phyloP scores from a whole-genome alignment of 2,888 invertebrate species.

The Rhingia rostrata region DNA sequence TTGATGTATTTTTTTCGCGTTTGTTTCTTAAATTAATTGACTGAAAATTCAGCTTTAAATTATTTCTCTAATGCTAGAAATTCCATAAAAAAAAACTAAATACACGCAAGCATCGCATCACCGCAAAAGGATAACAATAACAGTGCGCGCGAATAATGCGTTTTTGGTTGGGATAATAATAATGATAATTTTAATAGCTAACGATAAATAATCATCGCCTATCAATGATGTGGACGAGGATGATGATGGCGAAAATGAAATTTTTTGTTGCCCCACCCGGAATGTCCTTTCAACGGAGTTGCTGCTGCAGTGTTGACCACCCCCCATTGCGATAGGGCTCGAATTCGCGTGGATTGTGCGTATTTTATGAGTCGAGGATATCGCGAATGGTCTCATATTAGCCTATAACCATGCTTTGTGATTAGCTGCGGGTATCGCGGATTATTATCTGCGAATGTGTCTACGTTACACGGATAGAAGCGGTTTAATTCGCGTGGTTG shows the following conservation, averaged over 20 bases:
- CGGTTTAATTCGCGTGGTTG: background rate
- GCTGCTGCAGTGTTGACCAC: conserved; percentile 10
- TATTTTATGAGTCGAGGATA: conserved; percentile 26
- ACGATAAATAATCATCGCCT: conserved; percentile 67
- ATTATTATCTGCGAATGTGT: conserved; percentile 39
- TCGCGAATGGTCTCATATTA: conserved; percentile 36
- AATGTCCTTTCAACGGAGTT: conserved; percentile 43
- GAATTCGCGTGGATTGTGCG: background rate
- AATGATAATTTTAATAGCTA: conserved; percentile 70
- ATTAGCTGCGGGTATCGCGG: conserved; percentile 54
- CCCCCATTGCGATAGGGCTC: background rate
- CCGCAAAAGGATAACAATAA: conserved; percentile 54
- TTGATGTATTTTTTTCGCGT: conserved; percentile 1
- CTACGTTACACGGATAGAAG: background rate
- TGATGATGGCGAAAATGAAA: conserved; percentile 5
- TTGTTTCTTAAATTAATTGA: conserved; percentile 34
- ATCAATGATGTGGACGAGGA: conserved; percentile 49
- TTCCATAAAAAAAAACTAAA: conserved; percentile 17
- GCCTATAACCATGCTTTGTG: conserved; percentile 33
- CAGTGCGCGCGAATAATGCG: conserved; percentile 29
- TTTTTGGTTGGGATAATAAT: conserved; percentile 51
- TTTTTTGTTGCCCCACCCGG: conserved; percentile 12
- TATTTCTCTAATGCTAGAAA: conserved; percentile 39
- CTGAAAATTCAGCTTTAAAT: conserved; percentile 33
- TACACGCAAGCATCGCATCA: background rate